Conservation (phyloP, 2,888 invertebrate species). For the Sturmia bella region DNA sequence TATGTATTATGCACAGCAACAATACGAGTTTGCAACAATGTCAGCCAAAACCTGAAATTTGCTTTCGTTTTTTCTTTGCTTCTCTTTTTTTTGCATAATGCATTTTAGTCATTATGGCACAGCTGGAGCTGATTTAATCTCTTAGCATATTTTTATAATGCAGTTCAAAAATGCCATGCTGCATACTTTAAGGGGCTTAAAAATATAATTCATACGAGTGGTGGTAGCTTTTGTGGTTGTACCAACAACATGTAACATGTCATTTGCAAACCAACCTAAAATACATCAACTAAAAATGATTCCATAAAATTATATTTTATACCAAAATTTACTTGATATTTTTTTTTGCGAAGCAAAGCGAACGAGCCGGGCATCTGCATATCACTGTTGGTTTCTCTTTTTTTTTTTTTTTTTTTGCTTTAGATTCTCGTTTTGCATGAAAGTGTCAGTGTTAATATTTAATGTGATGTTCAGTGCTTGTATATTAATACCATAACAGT, state of each 20-base stretch:
- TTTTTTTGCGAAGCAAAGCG: too few species aligned
- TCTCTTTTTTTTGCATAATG: conserved; percentile 1
- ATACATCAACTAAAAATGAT: conserved; percentile 19
- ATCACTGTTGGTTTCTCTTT: too few species aligned
- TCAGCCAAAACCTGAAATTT: not conserved
- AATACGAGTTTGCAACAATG: not conserved
- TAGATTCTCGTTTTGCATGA: not conserved
- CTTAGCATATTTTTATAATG: conserved; percentile 21
- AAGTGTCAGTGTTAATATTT: conserved; percentile 37
- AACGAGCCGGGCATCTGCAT: too few species aligned
- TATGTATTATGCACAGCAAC: too few species aligned
- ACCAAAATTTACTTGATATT: not conserved
- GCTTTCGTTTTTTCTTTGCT: not conserved
- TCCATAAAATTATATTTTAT: conserved; percentile 38
- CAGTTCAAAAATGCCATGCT: conserved; percentile 20
- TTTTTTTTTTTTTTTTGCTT: too few species aligned
- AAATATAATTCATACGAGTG: not conserved
- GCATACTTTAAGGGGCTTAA: conserved; percentile 27
- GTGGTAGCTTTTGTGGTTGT: conserved; percentile 1
- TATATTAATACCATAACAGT: conserved; percentile 3
- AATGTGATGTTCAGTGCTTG: conserved; percentile 18
- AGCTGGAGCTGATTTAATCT: conserved; percentile 50
- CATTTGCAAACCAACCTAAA: conserved; percentile 42
- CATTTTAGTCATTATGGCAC: conserved; percentile 47
- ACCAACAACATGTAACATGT: conserved; percentile 45